These are phyloP conservation scores for Clangula hyemalis DNA, from an alignment of 2,797 vertebrate genomes.

Conservation along the genomic window DNA sequence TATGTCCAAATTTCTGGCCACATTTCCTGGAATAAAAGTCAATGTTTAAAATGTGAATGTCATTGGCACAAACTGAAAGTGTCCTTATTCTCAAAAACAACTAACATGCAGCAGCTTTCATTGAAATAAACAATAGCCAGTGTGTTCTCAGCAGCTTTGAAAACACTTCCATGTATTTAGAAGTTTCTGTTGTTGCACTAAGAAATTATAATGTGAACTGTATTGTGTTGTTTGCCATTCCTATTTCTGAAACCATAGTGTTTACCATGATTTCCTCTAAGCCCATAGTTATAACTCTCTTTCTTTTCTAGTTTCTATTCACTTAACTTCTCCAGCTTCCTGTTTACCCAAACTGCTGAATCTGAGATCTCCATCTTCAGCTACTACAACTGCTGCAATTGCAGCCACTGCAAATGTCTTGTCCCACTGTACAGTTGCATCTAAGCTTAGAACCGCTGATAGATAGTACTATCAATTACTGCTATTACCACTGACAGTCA, in stretches of 20 bases:
- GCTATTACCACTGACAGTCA: not conserved
- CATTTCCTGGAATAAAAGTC: not conserved
- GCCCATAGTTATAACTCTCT: not conserved
- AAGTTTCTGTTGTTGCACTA: not conserved
- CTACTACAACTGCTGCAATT: not conserved
- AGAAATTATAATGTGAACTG: not conserved
- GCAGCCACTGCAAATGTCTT: not conserved
- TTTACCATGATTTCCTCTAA: not conserved
- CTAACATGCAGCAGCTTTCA: not conserved
- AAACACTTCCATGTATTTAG: not conserved
- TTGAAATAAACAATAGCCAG: not conserved
- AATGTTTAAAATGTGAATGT: not conserved
- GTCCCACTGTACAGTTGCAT: not conserved
- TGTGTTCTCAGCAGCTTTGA: not conserved
- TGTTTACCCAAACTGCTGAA: not conserved
- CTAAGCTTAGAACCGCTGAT: not conserved
- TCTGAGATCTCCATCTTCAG: not conserved
- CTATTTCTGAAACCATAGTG: not conserved
- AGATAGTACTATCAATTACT: not conserved
- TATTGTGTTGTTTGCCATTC: not conserved
- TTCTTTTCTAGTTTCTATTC: not conserved
- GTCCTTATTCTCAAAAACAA: not conserved
- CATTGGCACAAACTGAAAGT: fast-evolving
- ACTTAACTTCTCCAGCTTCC: not conserved
- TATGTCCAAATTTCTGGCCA: not conserved